Conservation (phyloP, 92 coral and sea anemone species). For the Montipora capitata region DNA sequence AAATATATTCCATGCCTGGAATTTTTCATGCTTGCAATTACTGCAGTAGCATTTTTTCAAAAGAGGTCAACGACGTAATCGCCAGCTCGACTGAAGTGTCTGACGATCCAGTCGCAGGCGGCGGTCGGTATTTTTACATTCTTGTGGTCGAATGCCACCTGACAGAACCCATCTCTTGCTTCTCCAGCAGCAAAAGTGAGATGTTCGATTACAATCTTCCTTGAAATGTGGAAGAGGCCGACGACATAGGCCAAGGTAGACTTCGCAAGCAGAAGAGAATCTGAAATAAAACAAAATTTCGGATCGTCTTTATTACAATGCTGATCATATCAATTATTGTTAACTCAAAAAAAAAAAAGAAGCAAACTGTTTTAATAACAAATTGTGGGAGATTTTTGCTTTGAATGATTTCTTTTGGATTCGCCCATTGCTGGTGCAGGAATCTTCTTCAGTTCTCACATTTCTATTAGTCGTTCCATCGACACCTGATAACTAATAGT, state of each 20-base stretch:
- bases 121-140: not conserved
- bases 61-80: not conserved
- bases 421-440: too few species aligned
- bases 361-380: too few species aligned
- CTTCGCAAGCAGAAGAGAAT: not conserved
- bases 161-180: constrained; percentile 7
- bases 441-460: too few species aligned
- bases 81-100: not conserved
- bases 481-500: too few species aligned
- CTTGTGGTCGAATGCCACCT: not conserved
- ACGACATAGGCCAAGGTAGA: not conserved
- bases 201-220: constrained; percentile 4
- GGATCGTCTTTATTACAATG: too few species aligned
- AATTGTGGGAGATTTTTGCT: too few species aligned
- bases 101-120: not conserved
- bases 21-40: constrained; percentile 1
- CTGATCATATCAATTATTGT: too few species aligned
- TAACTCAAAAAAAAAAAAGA: too few species aligned
- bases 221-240: not conserved
- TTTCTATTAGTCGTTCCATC: too few species aligned
- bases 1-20: too few species aligned
- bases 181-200: not conserved
- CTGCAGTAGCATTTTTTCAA: not conserved
- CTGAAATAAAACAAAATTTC: constrained; percentile 1
- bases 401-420: too few species aligned